Conservation (phyloP, 2,113 vertebrate genomes). For the Sporophila hypoxantha region DNA sequence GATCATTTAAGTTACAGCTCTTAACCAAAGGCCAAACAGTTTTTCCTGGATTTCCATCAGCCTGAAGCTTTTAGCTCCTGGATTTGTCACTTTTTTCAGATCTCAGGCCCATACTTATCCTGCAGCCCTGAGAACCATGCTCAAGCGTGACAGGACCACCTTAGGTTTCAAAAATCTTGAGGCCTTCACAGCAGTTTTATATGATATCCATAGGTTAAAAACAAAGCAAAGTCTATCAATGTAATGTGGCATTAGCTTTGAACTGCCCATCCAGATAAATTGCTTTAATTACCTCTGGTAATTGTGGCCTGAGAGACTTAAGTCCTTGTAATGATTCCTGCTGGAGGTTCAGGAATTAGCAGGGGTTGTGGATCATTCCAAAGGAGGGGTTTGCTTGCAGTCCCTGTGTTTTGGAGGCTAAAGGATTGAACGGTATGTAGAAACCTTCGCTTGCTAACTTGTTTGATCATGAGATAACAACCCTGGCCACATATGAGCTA, state of each 20-base stretch:
- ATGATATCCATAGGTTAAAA: not conserved
- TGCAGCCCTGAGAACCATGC: not conserved
- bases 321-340: not conserved
- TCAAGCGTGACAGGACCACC: not conserved
- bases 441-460: not conserved
- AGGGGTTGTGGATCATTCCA: not conserved
- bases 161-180: not conserved
- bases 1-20: not conserved
- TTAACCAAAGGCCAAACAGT: not conserved
- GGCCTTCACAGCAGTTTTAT: not conserved
- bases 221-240: not conserved
- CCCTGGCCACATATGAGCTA: not conserved
- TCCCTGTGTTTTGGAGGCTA: not conserved
- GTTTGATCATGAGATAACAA: not conserved
- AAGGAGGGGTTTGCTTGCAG: not conserved
- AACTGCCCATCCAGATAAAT: not conserved
- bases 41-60: not conserved
- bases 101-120: not conserved
- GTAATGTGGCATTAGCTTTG: not conserved
- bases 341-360: not conserved
- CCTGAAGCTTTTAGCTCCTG: not conserved
- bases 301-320: not conserved
- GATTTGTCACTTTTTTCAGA: not conserved
- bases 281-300: not conserved
- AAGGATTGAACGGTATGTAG: not conserved